Evolutionary conservation across 2,797 vertebrate species (phyloP).

Genomic region (Trachops cirrhosus): DNA sequence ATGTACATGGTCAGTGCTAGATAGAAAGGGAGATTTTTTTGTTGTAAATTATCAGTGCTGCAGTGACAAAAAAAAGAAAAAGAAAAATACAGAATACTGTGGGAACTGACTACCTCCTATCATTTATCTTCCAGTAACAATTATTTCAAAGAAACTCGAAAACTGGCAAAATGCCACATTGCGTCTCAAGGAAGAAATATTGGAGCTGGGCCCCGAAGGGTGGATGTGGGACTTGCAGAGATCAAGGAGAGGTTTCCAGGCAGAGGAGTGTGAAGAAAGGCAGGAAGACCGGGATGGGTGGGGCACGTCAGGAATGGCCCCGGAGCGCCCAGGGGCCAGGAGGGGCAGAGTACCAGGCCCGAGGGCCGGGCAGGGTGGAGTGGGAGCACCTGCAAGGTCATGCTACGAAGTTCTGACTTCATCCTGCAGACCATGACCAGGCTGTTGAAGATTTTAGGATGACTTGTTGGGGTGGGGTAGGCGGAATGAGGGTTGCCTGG

Average conservation of each 20-base stretch:
- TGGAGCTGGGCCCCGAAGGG: slow-evolving; percentile 52
- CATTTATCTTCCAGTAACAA: slow-evolving; percentile 19
- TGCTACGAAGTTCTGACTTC: background rate
- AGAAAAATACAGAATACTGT: background rate
- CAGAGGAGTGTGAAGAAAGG: slow-evolving; percentile 35
- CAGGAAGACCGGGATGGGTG: background rate
- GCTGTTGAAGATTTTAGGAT: background rate
- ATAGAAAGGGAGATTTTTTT: background rate
- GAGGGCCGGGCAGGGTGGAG: background rate
- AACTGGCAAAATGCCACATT: slow-evolving; percentile 50
- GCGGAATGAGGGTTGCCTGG: background rate
- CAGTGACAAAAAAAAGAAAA: background rate
- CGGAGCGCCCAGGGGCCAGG: background rate
- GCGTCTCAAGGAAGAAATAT: slow-evolving; percentile 53
- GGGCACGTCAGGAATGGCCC: background rate
- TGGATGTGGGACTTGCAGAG: slow-evolving; percentile 45
- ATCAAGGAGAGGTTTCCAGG: slow-evolving; percentile 39
- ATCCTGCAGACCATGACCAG: background rate
- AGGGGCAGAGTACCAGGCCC: background rate
- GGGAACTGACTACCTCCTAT: background rate
- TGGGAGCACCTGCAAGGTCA: background rate
- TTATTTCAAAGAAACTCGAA: slow-evolving; percentile 47
- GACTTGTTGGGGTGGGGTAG: background rate
- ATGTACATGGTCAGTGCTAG: background rate
- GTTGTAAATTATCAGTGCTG: background rate